phyloP scores from a whole-genome alignment of 2,797 vertebrate species.

The Etheostoma perlongum region DNA sequence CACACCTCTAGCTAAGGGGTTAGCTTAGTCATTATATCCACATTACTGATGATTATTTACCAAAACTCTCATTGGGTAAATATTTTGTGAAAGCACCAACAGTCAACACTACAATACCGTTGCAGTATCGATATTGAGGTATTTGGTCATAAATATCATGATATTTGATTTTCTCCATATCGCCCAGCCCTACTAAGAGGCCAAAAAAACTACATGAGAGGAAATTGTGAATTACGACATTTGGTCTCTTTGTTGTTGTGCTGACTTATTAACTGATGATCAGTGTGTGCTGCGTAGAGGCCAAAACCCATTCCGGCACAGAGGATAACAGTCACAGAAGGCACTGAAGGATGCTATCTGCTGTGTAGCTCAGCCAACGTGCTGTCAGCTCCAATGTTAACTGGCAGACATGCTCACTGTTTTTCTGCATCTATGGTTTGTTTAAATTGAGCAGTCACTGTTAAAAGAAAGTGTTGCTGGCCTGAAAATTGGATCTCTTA shows the following conservation, averaged over 20 bases:
- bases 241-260: neutral
- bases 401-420: neutral
- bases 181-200: neutral
- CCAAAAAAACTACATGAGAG: neutral
- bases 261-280: slow-evolving; percentile 7
- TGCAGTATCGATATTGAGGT: no score
- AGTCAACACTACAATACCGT: no score
- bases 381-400: slow-evolving; percentile 15
- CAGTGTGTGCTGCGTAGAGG: neutral
- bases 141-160: no score
- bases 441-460: slow-evolving; percentile 28
- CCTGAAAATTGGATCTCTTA: slow-evolving; percentile 14
- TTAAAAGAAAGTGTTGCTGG: slow-evolving; percentile 4
- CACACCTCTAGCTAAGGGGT: neutral
- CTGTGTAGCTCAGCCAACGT: slow-evolving; percentile 14
- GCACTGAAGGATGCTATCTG: slow-evolving; percentile 24
- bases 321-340: slow-evolving; percentile 8
- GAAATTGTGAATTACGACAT: slow-evolving; percentile 29
- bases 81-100: no score
- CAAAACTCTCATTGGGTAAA: no score
- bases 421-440: slow-evolving; percentile 26
- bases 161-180: no score
- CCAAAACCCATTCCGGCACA: slow-evolving; percentile 19
- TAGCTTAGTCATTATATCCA: no score
- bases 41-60: no score